Percentiles rank a stretch among this genome's conserved stretches.
These are phyloP conservation scores for Halcyon smyrnensis DNA, from an alignment of 2,797 vertebrate species.

Conservation along the genomic window DNA sequence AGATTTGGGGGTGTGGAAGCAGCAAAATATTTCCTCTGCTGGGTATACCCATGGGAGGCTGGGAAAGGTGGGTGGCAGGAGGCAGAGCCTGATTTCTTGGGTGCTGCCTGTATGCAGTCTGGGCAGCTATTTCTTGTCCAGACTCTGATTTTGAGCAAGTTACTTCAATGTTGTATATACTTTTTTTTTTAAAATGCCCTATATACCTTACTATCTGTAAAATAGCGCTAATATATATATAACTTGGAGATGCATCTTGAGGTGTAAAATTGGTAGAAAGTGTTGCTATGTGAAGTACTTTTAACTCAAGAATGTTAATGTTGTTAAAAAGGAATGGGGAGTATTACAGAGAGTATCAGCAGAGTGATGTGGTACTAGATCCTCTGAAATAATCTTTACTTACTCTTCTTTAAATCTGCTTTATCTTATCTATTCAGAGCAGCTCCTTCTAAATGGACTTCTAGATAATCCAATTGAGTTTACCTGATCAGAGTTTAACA, in stretches of 20 bases:
- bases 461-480: slow-evolving; percentile 6
- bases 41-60: neutral
- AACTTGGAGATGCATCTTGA: neutral
- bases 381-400: neutral
- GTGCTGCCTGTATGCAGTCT: neutral
- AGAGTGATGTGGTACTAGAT: neutral
- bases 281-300: neutral
- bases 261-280: neutral
- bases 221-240: neutral
- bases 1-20: neutral
- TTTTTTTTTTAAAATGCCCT: neutral
- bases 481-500: neutral
- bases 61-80: neutral
- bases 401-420: neutral
- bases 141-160: neutral
- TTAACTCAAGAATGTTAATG: neutral
- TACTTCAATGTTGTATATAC: neutral
- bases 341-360: neutral
- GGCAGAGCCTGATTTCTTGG: neutral
- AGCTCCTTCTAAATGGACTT: neutral
- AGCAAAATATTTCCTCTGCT: neutral
- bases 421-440: neutral
- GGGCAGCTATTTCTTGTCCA: neutral
- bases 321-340: neutral
- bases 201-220: neutral